Evolutionary conservation across 2,888 invertebrate genomes (phyloP).

Genomic region (Caenorhabditis becei): DNA sequence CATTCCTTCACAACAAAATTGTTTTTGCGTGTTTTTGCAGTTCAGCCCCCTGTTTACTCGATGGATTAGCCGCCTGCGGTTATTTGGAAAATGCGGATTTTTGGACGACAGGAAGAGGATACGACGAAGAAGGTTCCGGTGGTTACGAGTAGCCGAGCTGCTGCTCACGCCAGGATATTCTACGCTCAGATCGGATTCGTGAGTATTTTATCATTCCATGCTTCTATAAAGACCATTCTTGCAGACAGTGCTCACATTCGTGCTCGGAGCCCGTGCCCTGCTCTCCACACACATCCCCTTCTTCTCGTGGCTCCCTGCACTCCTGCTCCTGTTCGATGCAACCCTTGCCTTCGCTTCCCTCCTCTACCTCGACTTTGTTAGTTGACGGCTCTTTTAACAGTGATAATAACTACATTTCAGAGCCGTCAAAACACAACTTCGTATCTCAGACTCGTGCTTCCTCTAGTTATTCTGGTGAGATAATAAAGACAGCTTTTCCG

Average conservation of each 20-base stretch:
- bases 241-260: slow-evolving; percentile 49
- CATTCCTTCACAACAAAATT: slow-evolving; percentile 1
- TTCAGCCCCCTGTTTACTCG: neutral
- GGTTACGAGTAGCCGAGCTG: slow-evolving; percentile 11
- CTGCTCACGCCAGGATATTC: slow-evolving; percentile 48
- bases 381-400: slow-evolving; percentile 10
- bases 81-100: slow-evolving; percentile 8
- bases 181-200: slow-evolving; percentile 59
- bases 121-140: slow-evolving; percentile 15
- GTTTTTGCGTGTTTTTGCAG: slow-evolving; percentile 9
- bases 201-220: slow-evolving; percentile 12
- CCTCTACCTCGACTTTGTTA: slow-evolving; percentile 59
- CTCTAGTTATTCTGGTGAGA: slow-evolving; percentile 47
- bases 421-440: slow-evolving; percentile 37
- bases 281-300: slow-evolving; percentile 55
- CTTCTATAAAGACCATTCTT: neutral
- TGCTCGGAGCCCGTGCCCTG: slow-evolving; percentile 53
- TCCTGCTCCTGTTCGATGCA: slow-evolving; percentile 58
- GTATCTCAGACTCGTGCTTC: slow-evolving; percentile 45
- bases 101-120: slow-evolving; percentile 12
- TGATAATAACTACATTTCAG: slow-evolving; percentile 13
- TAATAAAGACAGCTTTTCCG: neutral
- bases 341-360: slow-evolving; percentile 57
- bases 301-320: slow-evolving; percentile 61
- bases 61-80: slow-evolving; percentile 10